Evolutionary conservation across 2,888 invertebrate genomes (phyloP).

Genomic region (Tiliacea aurago): DNA sequence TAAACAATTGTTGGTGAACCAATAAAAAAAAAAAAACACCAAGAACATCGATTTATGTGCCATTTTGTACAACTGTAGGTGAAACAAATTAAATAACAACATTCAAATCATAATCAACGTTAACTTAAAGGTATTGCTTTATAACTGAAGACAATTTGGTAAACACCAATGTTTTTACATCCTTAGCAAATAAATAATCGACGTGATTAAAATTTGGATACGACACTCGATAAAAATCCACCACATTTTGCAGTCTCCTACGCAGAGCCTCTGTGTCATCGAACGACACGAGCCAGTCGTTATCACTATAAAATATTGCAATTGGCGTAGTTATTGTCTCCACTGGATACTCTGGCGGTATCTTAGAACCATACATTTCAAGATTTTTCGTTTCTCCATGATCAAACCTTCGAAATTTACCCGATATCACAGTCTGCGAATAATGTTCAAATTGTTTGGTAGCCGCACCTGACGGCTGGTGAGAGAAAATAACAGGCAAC

Average conservation of each 20-base stretch:
- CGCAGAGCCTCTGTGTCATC: constrained; percentile 45
- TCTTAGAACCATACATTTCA: constrained; percentile 29
- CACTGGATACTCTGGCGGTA: constrained; percentile 65
- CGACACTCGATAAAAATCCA: constrained; percentile 64
- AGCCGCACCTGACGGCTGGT: constrained; percentile 80
- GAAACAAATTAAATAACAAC: background rate
- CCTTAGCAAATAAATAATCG: constrained; percentile 67
- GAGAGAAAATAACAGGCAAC: constrained; percentile 58
- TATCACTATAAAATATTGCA: constrained; percentile 62
- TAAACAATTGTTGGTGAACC: too few species aligned
- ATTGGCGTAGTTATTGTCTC: constrained; percentile 64
- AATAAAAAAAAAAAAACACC: too few species aligned
- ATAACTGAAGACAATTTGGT: constrained; percentile 51
- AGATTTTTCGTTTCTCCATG: constrained; percentile 55
- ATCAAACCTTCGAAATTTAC: constrained; percentile 64
- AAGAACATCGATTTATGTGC: background rate
- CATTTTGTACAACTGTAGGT: background rate
- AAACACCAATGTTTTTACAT: constrained; percentile 61
- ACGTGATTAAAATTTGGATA: constrained; percentile 65
- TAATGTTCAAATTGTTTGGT: constrained; percentile 79
- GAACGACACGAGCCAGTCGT: constrained; percentile 62
- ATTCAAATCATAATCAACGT: constrained; percentile 4
- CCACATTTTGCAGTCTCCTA: constrained; percentile 59
- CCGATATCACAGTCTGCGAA: constrained; percentile 61
- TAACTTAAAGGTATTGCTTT: constrained; percentile 16